Evolutionary conservation across 2,888 invertebrate species (phyloP), one percentile per base, ranked within the genome.

Genomic region (Amiota communis): DNA sequence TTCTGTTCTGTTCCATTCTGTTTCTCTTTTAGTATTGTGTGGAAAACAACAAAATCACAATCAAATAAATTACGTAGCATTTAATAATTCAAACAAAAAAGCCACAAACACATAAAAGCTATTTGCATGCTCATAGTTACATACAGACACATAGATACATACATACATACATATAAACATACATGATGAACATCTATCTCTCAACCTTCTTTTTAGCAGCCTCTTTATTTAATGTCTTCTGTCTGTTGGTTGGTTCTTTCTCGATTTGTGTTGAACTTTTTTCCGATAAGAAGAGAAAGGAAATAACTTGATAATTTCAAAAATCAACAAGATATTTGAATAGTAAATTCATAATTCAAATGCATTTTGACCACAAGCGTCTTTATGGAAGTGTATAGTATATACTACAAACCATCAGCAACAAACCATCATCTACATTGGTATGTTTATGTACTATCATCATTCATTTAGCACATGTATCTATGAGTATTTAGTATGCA

Each of bases 11-110:
- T 36, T 36, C 36, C 6, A 6, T 36, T 36, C 8, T 36, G 3
- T 36, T 36, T 36, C 36, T 36, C 36, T 36, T 6, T 36, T 36
- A 36, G 36, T 36, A 36, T 36, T 36, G 36, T 36, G 6, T 36
- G 36, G 36, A 36, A 56, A 17, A 23, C 46, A 51, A 68, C 51
- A 51, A 80, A 83, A 81, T 79, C 84, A 83, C 83, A 83, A 85
- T 83, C 85, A 83, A 83, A 83, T 83, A 85, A 85, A 83, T 83
- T 83, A 85, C 85, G 83, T 80, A 82, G 85, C 85, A 80, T 83
- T 83, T 83, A 83, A 83, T 85, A 83, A 83, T 83, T 83, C 85
- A 83, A 83, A 81, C 82, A 80, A 82, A 84, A n/a, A 81, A 83
- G 79, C 83, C 82, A 80, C 84, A 81, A 81, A 78, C 80, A 83